Evolutionary conservation across 2,888 invertebrate genomes (phyloP).

Genomic region (Ceraclea dissimilis): DNA sequence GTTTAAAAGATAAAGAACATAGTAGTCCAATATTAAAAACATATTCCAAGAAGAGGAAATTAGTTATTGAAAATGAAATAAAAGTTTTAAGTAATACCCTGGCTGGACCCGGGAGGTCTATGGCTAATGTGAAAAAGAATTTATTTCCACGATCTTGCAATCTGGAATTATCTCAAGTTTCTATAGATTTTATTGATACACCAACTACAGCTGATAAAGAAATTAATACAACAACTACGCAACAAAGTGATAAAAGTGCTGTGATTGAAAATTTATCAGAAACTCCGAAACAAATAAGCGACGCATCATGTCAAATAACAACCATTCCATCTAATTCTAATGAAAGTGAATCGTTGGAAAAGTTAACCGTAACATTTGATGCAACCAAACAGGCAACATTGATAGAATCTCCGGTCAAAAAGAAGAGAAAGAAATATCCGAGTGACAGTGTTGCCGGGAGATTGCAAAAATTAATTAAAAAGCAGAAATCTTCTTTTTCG

Average conservation of each 20-base stretch:
- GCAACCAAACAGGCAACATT: background rate
- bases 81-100: too few species aligned
- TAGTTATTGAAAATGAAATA: background rate
- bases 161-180: conserved; percentile 4
- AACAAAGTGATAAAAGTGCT: background rate
- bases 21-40: background rate
- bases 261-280: background rate
- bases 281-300: background rate
- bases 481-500: conserved; percentile 40
- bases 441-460: conserved; percentile 43
- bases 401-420: conserved; percentile 9
- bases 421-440: conserved; percentile 35
- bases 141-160: conserved; percentile 11
- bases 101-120: background rate
- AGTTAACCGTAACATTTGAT: background rate
- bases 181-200: conserved; percentile 3
- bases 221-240: background rate
- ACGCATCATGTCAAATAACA: background rate
- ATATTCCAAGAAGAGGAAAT: background rate
- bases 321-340: background rate
- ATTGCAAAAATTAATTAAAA: conserved; percentile 39
- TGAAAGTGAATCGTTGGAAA: background rate
- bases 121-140: background rate
- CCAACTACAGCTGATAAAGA: background rate
- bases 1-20: background rate